Conservation (phyloP, 2,797 vertebrate species). For the Myotis daubentonii region DNA sequence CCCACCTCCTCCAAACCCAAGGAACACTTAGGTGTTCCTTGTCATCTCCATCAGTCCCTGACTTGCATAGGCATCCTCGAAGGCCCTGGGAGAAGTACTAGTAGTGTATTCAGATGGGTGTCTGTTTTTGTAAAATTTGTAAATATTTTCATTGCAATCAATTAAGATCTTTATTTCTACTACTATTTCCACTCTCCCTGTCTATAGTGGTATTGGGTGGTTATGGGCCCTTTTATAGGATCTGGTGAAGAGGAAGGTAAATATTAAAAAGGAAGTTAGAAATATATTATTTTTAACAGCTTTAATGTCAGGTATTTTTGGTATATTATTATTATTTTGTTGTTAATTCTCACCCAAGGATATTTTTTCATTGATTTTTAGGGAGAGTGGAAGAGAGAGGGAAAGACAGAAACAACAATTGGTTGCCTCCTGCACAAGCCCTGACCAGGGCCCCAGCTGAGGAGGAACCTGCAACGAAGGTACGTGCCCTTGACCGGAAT, state of each 20-base stretch:
- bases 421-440: too few species aligned
- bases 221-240: not conserved
- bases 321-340: not conserved
- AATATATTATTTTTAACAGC: slow-evolving; percentile 32
- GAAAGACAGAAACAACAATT: too few species aligned
- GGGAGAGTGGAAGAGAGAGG: too few species aligned
- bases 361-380: too few species aligned
- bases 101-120: not conserved
- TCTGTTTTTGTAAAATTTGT: slow-evolving; percentile 2
- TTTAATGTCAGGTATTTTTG: slow-evolving; percentile 19
- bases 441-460: too few species aligned
- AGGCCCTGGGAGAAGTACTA: not conserved
- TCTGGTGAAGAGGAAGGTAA: not conserved
- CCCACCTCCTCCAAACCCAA: not conserved
- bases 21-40: not conserved
- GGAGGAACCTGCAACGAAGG: too few species aligned
- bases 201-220: not conserved
- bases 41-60: not conserved
- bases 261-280: slow-evolving; percentile 9
- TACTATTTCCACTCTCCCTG: not conserved
- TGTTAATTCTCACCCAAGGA: too few species aligned
- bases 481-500: too few species aligned
- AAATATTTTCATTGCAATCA: slow-evolving; percentile 24
- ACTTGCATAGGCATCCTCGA: not conserved
- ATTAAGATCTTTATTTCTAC: slow-evolving; percentile 16